phyloP scores from a whole-genome alignment of 1,140 invertebrate species.

The Cyrtorhinus lividipennis region DNA sequence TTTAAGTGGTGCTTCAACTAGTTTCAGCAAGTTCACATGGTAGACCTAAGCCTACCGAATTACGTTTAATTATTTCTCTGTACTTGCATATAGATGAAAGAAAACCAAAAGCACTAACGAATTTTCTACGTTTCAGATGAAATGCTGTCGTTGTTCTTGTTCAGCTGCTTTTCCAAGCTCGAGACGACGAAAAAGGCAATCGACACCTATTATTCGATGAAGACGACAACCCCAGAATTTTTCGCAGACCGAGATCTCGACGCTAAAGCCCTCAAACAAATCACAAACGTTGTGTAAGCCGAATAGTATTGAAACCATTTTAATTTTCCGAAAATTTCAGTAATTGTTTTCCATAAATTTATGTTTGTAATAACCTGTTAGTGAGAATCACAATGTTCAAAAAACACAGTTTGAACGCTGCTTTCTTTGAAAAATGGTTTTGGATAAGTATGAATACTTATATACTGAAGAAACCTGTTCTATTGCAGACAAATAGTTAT shows the following conservation, averaged over 20 bases:
- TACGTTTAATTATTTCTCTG: neutral
- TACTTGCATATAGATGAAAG: too few species aligned
- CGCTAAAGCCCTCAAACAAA: conserved; percentile 25
- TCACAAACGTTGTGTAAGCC: conserved; percentile 23
- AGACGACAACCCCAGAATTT: conserved; percentile 19
- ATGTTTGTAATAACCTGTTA: neutral
- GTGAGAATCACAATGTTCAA: too few species aligned
- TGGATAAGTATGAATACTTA: too few species aligned
- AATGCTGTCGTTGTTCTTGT: conserved; percentile 28
- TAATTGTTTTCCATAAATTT: conserved; percentile 12
- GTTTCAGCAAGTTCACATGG: neutral
- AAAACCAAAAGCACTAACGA: too few species aligned
- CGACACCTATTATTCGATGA: conserved; percentile 17
- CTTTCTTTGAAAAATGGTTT: too few species aligned
- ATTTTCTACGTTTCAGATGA: conserved; percentile 30
- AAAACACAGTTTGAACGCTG: too few species aligned
- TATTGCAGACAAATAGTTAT: conserved; percentile 22
- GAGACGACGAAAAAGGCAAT: conserved; percentile 21
- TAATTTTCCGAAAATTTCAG: neutral
- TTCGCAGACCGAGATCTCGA: conserved; percentile 21
- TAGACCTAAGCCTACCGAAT: neutral
- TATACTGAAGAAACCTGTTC: too few species aligned
- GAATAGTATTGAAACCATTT: too few species aligned
- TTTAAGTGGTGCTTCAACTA: neutral
- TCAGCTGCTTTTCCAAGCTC: conserved; percentile 22